phyloP scores from a whole-genome alignment of 1,140 invertebrate genomes.

The Popillia japonica region DNA sequence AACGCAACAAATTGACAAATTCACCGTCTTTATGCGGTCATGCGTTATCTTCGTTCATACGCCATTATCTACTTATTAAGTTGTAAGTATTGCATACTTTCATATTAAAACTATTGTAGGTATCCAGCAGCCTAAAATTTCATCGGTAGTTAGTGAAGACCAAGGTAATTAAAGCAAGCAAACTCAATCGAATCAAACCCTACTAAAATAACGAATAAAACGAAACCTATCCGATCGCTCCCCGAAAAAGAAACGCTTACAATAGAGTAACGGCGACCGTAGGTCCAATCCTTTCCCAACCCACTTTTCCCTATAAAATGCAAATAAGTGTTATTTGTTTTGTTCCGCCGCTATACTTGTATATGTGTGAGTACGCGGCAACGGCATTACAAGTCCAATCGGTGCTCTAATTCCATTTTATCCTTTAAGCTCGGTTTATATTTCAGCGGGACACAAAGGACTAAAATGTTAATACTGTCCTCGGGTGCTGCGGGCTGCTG shows the following conservation, averaged over 20 bases:
- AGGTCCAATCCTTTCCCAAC: background rate
- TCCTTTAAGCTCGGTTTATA: conserved; percentile 51
- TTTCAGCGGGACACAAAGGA: conserved; percentile 51
- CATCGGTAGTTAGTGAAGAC: too few relatives aligned
- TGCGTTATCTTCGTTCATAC: too few relatives aligned
- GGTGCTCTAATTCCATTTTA: conserved; percentile 50
- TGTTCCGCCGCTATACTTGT: background rate
- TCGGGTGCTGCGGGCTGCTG: conserved; percentile 35
- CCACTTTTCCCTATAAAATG: background rate
- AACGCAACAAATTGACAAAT: too few relatives aligned
- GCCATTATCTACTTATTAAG: too few relatives aligned
- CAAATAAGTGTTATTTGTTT: conserved; percentile 12
- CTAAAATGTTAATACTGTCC: conserved; percentile 52
- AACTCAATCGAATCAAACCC: too few relatives aligned
- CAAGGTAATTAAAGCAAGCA: too few relatives aligned
- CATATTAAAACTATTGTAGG: too few relatives aligned
- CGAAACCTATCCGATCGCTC: background rate
- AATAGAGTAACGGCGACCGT: background rate
- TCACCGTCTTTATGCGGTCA: too few relatives aligned
- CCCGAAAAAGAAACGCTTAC: background rate
- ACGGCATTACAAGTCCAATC: conserved; percentile 48
- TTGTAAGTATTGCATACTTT: too few relatives aligned
- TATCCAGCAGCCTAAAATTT: too few relatives aligned
- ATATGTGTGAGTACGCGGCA: background rate
- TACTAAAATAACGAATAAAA: too few relatives aligned